Evolutionary conservation across 2,113 vertebrate species (phyloP).

Genomic region (Capricornis sumatraensis): DNA sequence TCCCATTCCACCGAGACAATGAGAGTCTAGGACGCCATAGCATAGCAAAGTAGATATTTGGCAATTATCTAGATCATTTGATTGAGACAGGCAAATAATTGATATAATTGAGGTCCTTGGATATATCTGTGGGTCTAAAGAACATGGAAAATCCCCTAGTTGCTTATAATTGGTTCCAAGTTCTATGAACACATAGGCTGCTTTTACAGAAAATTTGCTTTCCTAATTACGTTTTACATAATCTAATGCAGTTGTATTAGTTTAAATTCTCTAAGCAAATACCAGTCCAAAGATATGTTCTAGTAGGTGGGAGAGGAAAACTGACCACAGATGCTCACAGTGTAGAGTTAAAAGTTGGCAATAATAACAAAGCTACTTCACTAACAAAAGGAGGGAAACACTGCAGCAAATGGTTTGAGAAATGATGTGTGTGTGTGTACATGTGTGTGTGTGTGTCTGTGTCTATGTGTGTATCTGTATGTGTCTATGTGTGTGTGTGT

Average conservation of each 20-base stretch:
- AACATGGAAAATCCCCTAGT: not conserved
- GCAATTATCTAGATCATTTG: not conserved
- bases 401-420: not conserved
- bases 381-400: not conserved
- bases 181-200: constrained; percentile 7
- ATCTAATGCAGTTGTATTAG: not conserved
- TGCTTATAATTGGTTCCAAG: not conserved
- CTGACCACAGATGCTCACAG: not conserved
- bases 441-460: not conserved
- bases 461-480: not conserved
- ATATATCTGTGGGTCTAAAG: not conserved
- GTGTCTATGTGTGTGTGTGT: not conserved
- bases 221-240: constrained; percentile 35
- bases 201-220: not conserved
- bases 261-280: not conserved
- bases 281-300: not conserved
- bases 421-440: not conserved
- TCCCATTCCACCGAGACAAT: not conserved
- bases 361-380: not conserved
- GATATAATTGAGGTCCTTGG: not conserved
- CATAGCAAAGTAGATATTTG: not conserved
- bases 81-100: not conserved
- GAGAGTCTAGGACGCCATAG: not conserved
- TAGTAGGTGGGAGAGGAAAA: not conserved
- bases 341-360: not conserved